Conservation (phyloP, 37 sponge, comb jelly and placozoan genomes). For the Haliclona indistincta region DNA sequence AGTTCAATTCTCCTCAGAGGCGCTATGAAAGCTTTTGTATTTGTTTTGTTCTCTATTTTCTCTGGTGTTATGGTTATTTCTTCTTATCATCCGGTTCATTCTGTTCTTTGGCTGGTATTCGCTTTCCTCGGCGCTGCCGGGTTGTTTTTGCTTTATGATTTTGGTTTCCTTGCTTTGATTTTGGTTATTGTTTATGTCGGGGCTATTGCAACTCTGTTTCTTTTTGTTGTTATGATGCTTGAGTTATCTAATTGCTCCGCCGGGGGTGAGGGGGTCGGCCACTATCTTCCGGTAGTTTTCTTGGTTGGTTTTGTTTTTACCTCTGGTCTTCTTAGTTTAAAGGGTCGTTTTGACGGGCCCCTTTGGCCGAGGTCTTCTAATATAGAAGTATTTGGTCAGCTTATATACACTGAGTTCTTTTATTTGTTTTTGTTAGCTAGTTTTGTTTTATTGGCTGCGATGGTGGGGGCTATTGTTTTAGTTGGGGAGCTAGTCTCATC, state of each 20-base stretch:
- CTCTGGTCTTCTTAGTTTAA: constrained; percentile 43
- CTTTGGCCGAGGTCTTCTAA: constrained; percentile 11
- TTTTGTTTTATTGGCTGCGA: constrained; percentile 86
- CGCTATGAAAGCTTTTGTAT: constrained; percentile 62
- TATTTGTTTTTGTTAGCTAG: constrained; percentile 83
- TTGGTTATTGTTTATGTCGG: constrained; percentile 12
- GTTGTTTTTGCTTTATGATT: neutral
- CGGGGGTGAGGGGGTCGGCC: constrained; percentile 50
- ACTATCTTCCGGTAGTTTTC: constrained; percentile 67
- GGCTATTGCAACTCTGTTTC: constrained; percentile 1
- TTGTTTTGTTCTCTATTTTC: neutral
- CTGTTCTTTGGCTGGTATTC: neutral
- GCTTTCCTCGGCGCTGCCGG: neutral
- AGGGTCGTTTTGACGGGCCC: constrained; percentile 7
- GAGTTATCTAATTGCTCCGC: constrained; percentile 39
- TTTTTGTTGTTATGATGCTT: constrained; percentile 14
- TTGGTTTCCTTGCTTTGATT: neutral
- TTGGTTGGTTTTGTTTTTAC: constrained; percentile 68
- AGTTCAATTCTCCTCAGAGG: constrained; percentile 75
- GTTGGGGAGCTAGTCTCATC: constrained; percentile 44
- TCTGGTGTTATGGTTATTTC: constrained; percentile 9
- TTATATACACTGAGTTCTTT: constrained; percentile 76
- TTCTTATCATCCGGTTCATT: neutral
- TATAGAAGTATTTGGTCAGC: constrained; percentile 67
- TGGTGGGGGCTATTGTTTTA: constrained; percentile 81